Conservation (phyloP, 2,797 vertebrate species). For the Anabacerthia variegaticeps region DNA sequence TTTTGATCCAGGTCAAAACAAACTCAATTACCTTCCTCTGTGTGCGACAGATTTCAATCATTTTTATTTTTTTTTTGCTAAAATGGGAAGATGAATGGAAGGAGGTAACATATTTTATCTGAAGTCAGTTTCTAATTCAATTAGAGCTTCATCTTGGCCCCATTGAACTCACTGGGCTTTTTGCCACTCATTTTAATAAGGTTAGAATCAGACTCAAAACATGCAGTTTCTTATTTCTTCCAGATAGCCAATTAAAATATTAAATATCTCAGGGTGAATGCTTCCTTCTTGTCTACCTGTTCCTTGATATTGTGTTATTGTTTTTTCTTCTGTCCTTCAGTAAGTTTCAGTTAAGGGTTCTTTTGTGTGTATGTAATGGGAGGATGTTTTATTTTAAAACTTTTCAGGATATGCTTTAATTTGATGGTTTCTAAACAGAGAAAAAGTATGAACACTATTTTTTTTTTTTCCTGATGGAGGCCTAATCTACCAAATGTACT, state of each 20-base stretch:
- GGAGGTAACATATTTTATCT: neutral
- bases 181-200: conserved; percentile 30
- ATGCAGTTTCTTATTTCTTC: conserved; percentile 23
- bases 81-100: neutral
- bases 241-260: conserved; percentile 59
- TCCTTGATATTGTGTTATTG: neutral
- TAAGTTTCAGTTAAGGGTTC: neutral
- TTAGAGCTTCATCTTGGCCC: conserved; percentile 14
- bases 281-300: neutral
- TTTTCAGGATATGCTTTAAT: neutral
- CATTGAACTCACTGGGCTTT: conserved; percentile 8
- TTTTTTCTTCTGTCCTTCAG: neutral
- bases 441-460: neutral
- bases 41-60: neutral
- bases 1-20: neutral
- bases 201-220: neutral
- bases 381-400: neutral
- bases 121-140: conserved; percentile 41
- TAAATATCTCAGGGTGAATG: neutral
- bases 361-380: neutral
- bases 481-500: neutral
- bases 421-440: neutral
- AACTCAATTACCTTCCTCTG: neutral
- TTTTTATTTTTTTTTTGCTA: neutral
- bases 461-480: neutral